Base-by-base conservation (phyloP, 64 coral and sea anemone species). In the Dendronephthya gigantea region DNA sequence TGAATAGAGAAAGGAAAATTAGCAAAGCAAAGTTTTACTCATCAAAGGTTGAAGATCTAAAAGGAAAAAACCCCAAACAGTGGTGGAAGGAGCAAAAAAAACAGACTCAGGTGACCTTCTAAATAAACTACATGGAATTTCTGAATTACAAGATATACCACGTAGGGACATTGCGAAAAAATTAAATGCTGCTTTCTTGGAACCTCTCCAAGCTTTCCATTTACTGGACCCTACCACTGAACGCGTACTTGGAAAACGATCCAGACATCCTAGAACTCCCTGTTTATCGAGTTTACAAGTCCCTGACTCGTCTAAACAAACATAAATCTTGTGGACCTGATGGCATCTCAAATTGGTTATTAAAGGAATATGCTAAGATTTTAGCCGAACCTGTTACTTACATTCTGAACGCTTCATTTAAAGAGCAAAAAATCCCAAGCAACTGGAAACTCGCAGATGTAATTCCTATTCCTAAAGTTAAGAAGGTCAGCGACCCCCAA, bases 11-110 rank as follows among this genome's bases (percentile, higher is more conserved):
- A 82, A 89, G 81, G 32, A 89, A 89, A 89, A 4, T 16, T 19
- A 58, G 81, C 56, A 89, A 89, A 83, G 41, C 87, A 50, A 82
- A 83, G 13, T 89, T 38, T 74, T 89, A 89, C 36, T 11, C 75
- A 11, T 89, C 87, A 9, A 89, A 89, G 52, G 72, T 89, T 35
- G 62, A 31, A 88, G 62, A 88, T 88, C 68, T 88, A n/a, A 88
- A 88, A 82, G 86, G 86, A 30, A 28, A 36, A n/a, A 65, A 86
- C 58, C 41, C 55, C 17, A 68, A 69, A 30, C 55, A 86, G 84
- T 86, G 56, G 84, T 70, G 85, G 85, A 70, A 86, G 59, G 7
- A 87, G 48, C 33, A 40, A 49, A 69, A 87, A 31, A 87, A 45
- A 58, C 55, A 69, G 51, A 31, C 84, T 55, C 27, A 14, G 68